phyloP scores from a whole-genome alignment of 2,888 invertebrate genomes.

The Drosophila greeni region DNA sequence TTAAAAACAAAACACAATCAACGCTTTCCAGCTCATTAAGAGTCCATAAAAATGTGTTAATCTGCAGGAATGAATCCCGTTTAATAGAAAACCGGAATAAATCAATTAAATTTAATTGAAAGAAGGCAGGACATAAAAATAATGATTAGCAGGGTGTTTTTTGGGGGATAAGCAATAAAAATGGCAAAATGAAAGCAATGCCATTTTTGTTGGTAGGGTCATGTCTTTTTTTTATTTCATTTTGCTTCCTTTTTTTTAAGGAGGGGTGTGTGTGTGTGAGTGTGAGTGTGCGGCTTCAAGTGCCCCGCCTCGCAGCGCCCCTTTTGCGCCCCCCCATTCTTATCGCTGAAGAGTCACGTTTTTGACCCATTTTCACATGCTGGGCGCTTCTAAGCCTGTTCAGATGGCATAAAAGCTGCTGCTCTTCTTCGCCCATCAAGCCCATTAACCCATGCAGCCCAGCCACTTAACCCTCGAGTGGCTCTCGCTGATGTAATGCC shows the following conservation, averaged over 20 bases:
- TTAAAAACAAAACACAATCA: not conserved
- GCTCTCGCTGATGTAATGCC: conserved; percentile 42
- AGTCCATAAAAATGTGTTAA: conserved; percentile 6
- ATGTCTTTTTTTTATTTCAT: conserved; percentile 10
- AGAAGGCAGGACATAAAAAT: not conserved
- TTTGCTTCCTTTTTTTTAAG: not conserved
- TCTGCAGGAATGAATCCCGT: not conserved
- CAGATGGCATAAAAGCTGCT: conserved; percentile 30
- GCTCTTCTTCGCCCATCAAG: conserved; percentile 17
- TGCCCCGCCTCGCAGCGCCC: not conserved
- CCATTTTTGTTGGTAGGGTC: conserved; percentile 6
- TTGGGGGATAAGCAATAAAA: conserved; percentile 1
- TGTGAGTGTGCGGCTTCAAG: conserved; percentile 1
- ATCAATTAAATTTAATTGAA: conserved; percentile 5
- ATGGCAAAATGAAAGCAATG: conserved; percentile 5
- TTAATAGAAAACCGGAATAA: conserved; percentile 2
- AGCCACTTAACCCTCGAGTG: conserved; percentile 41
- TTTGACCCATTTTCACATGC: conserved; percentile 42
- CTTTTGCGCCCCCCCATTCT: conserved; percentile 10
- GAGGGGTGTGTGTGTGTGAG: not conserved
- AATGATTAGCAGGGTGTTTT: conserved; percentile 6
- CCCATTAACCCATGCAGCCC: conserved; percentile 40
- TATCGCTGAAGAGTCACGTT: conserved; percentile 36
- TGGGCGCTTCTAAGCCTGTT: conserved; percentile 22
- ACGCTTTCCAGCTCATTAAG: not conserved